Evolutionary conservation across 1,140 invertebrate species (phyloP).

Genomic region (Drosophila quadrilineata): DNA sequence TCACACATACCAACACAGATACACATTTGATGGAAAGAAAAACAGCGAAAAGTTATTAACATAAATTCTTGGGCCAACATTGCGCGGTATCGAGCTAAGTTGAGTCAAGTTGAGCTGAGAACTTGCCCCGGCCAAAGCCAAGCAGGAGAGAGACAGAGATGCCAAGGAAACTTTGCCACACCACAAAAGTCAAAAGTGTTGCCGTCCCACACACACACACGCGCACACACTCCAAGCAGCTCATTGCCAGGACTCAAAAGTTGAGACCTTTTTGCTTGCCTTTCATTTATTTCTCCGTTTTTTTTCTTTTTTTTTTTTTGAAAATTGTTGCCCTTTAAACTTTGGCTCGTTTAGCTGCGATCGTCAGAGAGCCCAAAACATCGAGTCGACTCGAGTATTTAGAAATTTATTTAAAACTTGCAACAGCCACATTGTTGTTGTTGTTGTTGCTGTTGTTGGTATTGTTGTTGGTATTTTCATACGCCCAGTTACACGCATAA

Average conservation of each 20-base stretch:
- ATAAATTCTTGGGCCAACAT: slow-evolving; percentile 64
- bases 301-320: slow-evolving; percentile 22
- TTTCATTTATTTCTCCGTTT: slow-evolving; percentile 6
- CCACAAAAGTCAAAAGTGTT: slow-evolving; percentile 76
- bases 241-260: slow-evolving; percentile 43
- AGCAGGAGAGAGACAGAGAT: not conserved
- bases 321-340: slow-evolving; percentile 61
- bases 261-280: slow-evolving; percentile 22
- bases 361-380: slow-evolving; percentile 57
- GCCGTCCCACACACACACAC: slow-evolving; percentile 21
- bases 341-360: slow-evolving; percentile 70
- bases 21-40: not conserved
- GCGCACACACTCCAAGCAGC: slow-evolving; percentile 8
- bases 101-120: slow-evolving; percentile 41
- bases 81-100: no score
- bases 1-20: slow-evolving; percentile 17
- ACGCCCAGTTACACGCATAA: slow-evolving; percentile 77
- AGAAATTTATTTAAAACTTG: slow-evolving; percentile 77
- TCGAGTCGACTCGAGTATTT: slow-evolving; percentile 59
- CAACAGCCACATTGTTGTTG: slow-evolving; percentile 9
- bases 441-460: slow-evolving; percentile 20
- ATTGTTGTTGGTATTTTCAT: slow-evolving; percentile 43
- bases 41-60: slow-evolving; percentile 67
- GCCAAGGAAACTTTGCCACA: slow-evolving; percentile 55
- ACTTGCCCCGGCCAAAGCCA: slow-evolving; percentile 26